These are phyloP conservation scores for Drosophila mayaguana DNA, from an alignment of 2,888 invertebrate genomes.

Conservation along the genomic window DNA sequence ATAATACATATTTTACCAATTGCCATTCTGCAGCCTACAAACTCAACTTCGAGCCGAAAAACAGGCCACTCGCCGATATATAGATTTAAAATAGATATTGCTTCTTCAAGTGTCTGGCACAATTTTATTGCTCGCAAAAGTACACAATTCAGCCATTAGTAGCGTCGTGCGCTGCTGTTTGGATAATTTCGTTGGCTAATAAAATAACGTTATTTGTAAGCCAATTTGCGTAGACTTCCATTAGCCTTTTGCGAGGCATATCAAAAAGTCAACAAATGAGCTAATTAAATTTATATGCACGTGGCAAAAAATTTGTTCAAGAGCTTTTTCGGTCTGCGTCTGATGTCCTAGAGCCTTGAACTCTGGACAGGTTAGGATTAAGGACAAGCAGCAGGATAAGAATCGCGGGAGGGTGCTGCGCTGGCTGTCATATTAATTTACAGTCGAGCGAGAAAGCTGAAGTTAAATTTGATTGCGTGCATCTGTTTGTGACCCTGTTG, in stretches of 20 bases:
- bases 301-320: slow-evolving; percentile 12
- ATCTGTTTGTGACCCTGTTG: slow-evolving; percentile 49
- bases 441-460: slow-evolving; percentile 23
- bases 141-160: background rate
- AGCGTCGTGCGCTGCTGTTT: background rate
- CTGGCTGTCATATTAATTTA: slow-evolving; percentile 55
- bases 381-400: background rate
- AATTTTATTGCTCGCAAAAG: background rate
- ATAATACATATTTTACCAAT: background rate
- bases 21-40: background rate
- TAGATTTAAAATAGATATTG: background rate
- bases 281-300: slow-evolving; percentile 50
- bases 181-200: background rate
- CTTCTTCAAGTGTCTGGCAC: background rate
- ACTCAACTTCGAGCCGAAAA: background rate
- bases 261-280: slow-evolving; percentile 29
- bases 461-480: slow-evolving; percentile 18
- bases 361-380: slow-evolving; percentile 26
- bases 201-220: background rate
- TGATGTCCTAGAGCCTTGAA: slow-evolving; percentile 47
- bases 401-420: background rate
- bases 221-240: slow-evolving; percentile 18
- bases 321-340: slow-evolving; percentile 28
- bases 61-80: background rate
- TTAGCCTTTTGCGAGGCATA: slow-evolving; percentile 16